Base-by-base conservation (phyloP, 2,888 invertebrate genomes). In the Caenorhabditis afra region DNA sequence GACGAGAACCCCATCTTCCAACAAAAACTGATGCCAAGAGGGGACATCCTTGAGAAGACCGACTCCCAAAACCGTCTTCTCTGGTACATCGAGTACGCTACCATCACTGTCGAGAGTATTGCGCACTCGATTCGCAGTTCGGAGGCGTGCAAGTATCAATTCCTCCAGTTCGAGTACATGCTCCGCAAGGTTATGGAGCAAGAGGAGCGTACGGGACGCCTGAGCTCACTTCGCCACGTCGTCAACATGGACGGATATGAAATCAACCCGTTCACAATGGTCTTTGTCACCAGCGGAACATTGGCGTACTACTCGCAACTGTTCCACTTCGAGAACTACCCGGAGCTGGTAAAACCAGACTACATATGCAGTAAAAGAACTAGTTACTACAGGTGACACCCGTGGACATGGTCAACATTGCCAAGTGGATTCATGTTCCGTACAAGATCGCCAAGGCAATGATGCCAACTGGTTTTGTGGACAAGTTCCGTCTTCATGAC, bases 281-380 rank as follows among this genome's bases (percentile, higher is more conserved):
- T 90, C 10, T 89, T 90, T 67, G 87, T 90, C 10, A 83, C 81
- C 57, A 87, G 85, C 68, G 90, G 90, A 55, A 86, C 88, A 0
- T 76, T 90, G 22, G 87, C 87, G 29, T 90, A 90, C 79, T 89
- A 89, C 68, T 85, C 88, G 11, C 87, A 90, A 44, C 79, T 90
- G 10, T 87, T 90, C 78, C 90, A 90, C 62, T 90, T 88, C 71
- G 89, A 90, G 52, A 89, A 90, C 81, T 90, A 89, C 58, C 90
- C 90, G 2, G 89, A 90, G 62, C 79, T 89, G 61, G 89, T 89
- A 39, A 81, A 8, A 12, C 5, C 44, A 20, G 11, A 41, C n/a
- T 45, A 20, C 44, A 70, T 37, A 20, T 18, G 23, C 12, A 12
- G 7, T 47, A 57, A 22, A 52, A 62, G 14, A 41, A 23, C 29